A percentile compares a stretch with the other conserved stretches of the same genome.
Evolutionary conservation across 2,888 invertebrate genomes (phyloP).

Genomic region (Lasioglossum calceatum): DNA sequence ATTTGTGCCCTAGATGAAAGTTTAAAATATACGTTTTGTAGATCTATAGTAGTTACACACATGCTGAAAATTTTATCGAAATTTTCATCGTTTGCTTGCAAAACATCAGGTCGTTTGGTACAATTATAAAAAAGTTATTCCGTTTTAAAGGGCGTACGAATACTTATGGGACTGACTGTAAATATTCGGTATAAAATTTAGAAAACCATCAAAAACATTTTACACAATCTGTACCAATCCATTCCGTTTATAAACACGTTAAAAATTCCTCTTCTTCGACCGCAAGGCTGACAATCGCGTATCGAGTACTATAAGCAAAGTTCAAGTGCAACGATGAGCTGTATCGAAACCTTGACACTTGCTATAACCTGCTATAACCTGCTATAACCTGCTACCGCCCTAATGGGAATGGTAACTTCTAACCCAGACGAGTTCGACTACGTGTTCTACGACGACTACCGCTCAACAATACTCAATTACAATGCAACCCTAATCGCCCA

Average conservation of each 20-base stretch:
- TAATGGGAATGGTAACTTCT: slow-evolving; percentile 25
- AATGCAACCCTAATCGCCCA: not conserved
- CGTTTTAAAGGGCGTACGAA: too few relatives aligned
- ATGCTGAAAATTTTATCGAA: too few relatives aligned
- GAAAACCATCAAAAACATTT: too few relatives aligned
- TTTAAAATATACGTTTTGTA: too few relatives aligned
- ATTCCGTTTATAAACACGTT: not conserved
- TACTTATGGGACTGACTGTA: too few relatives aligned
- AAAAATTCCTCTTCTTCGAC: not conserved
- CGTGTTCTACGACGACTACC: slow-evolving; percentile 27
- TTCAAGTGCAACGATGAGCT: not conserved
- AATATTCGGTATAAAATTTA: too few relatives aligned
- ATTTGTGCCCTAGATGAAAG: too few relatives aligned
- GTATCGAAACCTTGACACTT: not conserved
- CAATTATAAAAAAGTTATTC: too few relatives aligned
- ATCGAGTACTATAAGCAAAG: not conserved
- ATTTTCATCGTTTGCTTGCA: too few relatives aligned
- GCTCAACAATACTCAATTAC: fast-evolving
- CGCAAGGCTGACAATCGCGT: not conserved
- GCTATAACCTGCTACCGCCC: not conserved
- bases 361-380: not conserved
- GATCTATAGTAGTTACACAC: too few relatives aligned
- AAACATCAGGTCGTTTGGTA: too few relatives aligned
- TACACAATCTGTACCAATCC: too few relatives aligned
- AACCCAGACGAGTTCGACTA: slow-evolving; percentile 26